A percentile compares a stretch with the other conserved stretches of the same genome.
Evolutionary conservation across 2,113 vertebrate species (phyloP).

Genomic region (Speoplatyrhinus poulsoni): DNA sequence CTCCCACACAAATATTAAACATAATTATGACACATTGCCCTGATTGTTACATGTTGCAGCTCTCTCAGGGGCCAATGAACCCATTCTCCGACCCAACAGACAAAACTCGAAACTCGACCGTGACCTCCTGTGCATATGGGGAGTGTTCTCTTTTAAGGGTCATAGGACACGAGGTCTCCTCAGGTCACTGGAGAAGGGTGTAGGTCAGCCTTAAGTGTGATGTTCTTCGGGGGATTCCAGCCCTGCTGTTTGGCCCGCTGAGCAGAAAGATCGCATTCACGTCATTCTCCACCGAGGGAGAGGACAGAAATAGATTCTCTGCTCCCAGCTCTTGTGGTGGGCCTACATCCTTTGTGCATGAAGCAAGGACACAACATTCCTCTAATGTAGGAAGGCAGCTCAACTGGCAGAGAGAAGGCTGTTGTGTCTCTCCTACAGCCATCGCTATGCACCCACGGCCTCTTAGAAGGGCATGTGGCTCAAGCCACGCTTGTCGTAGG

Average conservation of each 20-base stretch:
- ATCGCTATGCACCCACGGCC: conserved; percentile 32
- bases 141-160: conserved; percentile 42
- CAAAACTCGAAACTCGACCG: conserved; percentile 41
- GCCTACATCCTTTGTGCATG: conserved; percentile 31
- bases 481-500: conserved; percentile 60
- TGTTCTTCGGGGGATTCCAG: conserved; percentile 53
- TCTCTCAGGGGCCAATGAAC: conserved; percentile 8
- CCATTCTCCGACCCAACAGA: conserved; percentile 27
- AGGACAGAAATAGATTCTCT: conserved; percentile 62
- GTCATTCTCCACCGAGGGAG: conserved; percentile 42
- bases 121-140: conserved; percentile 41
- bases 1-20: conserved; percentile 12
- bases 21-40: conserved; percentile 15
- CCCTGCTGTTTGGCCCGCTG: conserved; percentile 41
- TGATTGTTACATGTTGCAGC: conserved; percentile 18
- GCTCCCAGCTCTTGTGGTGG: conserved; percentile 33
- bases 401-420: conserved; percentile 33
- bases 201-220: conserved; percentile 47
- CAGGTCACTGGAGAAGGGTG: conserved; percentile 44
- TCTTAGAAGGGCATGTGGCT: conserved; percentile 40
- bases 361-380: conserved; percentile 28
- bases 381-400: conserved; percentile 53
- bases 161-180: conserved; percentile 48
- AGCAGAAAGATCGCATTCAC: conserved; percentile 45
- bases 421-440: conserved; percentile 30